These are phyloP conservation scores for Otolemur garnettii DNA, from an alignment of 2,113 vertebrate genomes.

Conservation along the genomic window DNA sequence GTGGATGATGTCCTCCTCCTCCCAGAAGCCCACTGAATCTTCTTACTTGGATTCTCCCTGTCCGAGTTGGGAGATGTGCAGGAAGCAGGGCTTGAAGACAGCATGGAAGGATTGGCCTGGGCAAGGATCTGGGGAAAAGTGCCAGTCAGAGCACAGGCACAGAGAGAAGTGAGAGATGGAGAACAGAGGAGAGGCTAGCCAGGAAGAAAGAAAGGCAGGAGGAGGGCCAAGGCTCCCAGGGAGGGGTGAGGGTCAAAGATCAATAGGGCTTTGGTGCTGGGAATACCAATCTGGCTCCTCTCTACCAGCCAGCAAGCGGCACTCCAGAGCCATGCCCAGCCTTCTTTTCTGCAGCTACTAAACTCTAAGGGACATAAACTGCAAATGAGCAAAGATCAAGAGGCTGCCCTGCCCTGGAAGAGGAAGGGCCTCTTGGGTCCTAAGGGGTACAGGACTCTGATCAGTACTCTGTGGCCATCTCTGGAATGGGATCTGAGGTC, in stretches of 20 bases:
- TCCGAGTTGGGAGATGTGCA: constrained; percentile 61
- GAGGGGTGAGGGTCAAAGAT: constrained; percentile 69
- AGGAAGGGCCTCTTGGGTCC: background rate
- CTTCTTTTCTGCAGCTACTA: background rate
- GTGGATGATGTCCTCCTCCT: constrained; percentile 69
- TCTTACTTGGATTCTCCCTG: constrained; percentile 80
- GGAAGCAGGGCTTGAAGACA: constrained; percentile 69
- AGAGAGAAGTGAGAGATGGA: constrained; percentile 16
- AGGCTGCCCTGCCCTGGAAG: background rate
- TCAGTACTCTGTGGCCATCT: background rate
- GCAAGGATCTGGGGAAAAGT: background rate
- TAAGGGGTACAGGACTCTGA: background rate
- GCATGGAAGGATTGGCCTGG: constrained; percentile 61
- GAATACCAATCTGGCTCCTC: constrained; percentile 21
- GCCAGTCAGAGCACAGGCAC: background rate
- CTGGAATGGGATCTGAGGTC: background rate
- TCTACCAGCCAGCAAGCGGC: constrained; percentile 55
- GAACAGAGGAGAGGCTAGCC: constrained; percentile 27
- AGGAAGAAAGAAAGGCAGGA: background rate
- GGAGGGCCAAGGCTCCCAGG: constrained; percentile 40
- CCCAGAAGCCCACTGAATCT: constrained; percentile 84
- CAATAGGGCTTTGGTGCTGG: constrained; percentile 39
- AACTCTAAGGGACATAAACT: background rate
- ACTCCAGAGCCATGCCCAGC: constrained; percentile 28
- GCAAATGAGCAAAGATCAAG: constrained; percentile 44